phyloP scores from a whole-genome alignment of 2,113 vertebrate genomes.

The Leptobrachium leishanense region DNA sequence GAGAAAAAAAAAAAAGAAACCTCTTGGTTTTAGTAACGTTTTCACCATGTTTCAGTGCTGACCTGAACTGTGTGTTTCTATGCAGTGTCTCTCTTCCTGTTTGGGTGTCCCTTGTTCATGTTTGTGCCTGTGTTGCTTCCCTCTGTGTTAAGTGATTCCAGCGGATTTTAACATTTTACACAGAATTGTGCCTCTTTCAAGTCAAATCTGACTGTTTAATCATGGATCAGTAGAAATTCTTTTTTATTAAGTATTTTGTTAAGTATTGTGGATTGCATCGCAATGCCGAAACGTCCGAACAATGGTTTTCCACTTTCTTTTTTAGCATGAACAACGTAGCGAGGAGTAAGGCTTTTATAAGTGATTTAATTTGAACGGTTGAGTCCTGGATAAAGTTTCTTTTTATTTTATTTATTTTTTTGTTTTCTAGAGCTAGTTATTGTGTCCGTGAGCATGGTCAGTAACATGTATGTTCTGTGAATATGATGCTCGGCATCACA shows the following conservation, averaged over 20 bases:
- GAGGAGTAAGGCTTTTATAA: slow-evolving; percentile 58
- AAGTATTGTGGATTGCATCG: slow-evolving; percentile 64
- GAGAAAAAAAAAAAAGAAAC: slow-evolving; percentile 51
- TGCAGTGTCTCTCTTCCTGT: slow-evolving; percentile 83
- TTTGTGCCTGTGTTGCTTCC: slow-evolving; percentile 86
- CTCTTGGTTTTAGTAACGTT: slow-evolving; percentile 61
- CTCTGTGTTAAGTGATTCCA: slow-evolving; percentile 80
- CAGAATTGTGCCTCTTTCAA: slow-evolving; percentile 82
- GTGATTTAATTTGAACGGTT: slow-evolving; percentile 49
- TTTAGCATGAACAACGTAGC: slow-evolving; percentile 76
- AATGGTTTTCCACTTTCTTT: slow-evolving; percentile 66
- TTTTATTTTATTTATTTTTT: slow-evolving; percentile 35
- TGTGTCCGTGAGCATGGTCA: slow-evolving; percentile 59
- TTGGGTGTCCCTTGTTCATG: slow-evolving; percentile 75
- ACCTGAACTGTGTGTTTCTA: slow-evolving; percentile 89
- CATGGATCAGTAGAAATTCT: slow-evolving; percentile 63
- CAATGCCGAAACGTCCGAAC: slow-evolving; percentile 60
- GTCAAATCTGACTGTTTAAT: slow-evolving; percentile 75
- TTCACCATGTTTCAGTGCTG: slow-evolving; percentile 72
- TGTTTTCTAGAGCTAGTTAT: slow-evolving; percentile 63
- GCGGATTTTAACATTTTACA: slow-evolving; percentile 80
- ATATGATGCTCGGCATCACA: slow-evolving; percentile 5
- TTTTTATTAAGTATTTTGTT: slow-evolving; percentile 58
- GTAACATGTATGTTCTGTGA: slow-evolving; percentile 66
- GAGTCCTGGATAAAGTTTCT: slow-evolving; percentile 52